Base-by-base conservation (phyloP, 2,888 invertebrate species). In the Formica aserva region DNA sequence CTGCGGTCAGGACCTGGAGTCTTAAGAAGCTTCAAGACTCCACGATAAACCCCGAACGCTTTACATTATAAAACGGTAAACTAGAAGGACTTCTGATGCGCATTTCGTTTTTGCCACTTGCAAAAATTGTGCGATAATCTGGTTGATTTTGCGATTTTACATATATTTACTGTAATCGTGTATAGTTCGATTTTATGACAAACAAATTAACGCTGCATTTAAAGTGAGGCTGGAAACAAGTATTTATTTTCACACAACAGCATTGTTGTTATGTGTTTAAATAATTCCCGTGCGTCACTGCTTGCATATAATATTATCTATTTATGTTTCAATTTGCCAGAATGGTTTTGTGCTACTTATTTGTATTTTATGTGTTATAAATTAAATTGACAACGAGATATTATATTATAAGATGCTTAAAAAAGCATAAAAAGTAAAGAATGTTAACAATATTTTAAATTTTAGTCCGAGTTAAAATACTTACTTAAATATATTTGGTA, bases 21-120 rank as follows among this genome's bases (percentile, higher is more conserved):
- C 88, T 89, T 89, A 87, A 89, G 87, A 87, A 88, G 90, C 86
- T 81, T 88, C 84, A 85, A 88, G 86, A 89, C 91, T 90, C 87
- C 83, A 84, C 86, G 88, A 91, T 90, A 89, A 89, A 89, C 88
- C 80, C 72, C 55, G 71, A 91, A 89, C 82, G 87, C 80, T 87
- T 87, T 86, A 88, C 83, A 89, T 86, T 71, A 71, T 82, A 26
- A 66, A n/a, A 45, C 76, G n/a, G 55, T 18, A 45, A 72, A 82
- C 74, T 66, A n/a, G 18, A 60, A 13, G 60, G 63, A 66, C 48
- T 72, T 72, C 62, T 55, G 57, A 76, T 65, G 32, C 11, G 18
- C 13, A 35, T 45, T 41, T 29, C 22, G 26, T 22, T 66, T 57
- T 72, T 71, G 29, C 22, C 15, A n/a, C 11, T n/a, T 32, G 15